A percentile compares a stretch with the other conserved stretches of the same genome.
Evolutionary conservation across 2,797 vertebrate species (phyloP).

Genomic region (Catostomus latipinnis): DNA sequence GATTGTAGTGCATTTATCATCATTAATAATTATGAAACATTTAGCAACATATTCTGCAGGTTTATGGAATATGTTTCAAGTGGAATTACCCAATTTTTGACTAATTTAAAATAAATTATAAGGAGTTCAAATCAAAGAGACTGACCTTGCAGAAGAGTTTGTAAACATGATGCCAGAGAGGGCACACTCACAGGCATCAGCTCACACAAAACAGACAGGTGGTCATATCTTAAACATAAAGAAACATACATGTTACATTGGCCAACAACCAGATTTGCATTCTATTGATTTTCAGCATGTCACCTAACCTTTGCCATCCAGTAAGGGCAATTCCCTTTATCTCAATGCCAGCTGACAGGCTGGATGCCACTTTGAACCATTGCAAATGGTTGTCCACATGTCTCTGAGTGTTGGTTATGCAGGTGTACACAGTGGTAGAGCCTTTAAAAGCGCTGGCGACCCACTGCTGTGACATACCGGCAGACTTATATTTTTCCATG

Average conservation of each 20-base stretch:
- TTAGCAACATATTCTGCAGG: not conserved
- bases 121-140: not conserved
- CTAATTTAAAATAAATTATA: not conserved
- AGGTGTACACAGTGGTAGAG: slow-evolving; percentile 85
- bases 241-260: not conserved
- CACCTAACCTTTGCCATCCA: slow-evolving; percentile 92
- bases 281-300: not conserved
- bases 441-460: slow-evolving; percentile 96
- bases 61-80: not conserved
- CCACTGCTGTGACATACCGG: slow-evolving; percentile 88
- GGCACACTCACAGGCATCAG: slow-evolving; percentile 91
- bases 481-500: slow-evolving; percentile 84
- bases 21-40: not conserved
- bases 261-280: not conserved
- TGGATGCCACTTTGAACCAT: slow-evolving; percentile 87
- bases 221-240: slow-evolving; percentile 80
- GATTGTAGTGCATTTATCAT: not conserved
- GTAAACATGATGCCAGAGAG: slow-evolving; percentile 89
- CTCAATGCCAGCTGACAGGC: slow-evolving; percentile 61
- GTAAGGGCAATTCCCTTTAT: slow-evolving; percentile 90
- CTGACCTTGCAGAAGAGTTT: slow-evolving; percentile 82
- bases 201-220: slow-evolving; percentile 94
- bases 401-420: slow-evolving; percentile 83
- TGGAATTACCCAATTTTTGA: not conserved
- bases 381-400: slow-evolving; percentile 90